A percentile compares a stretch with the other conserved stretches of the same genome.
These are phyloP conservation scores for Alviniconcha marisindica DNA, from an alignment of 1,140 invertebrate genomes.

Conservation along the genomic window DNA sequence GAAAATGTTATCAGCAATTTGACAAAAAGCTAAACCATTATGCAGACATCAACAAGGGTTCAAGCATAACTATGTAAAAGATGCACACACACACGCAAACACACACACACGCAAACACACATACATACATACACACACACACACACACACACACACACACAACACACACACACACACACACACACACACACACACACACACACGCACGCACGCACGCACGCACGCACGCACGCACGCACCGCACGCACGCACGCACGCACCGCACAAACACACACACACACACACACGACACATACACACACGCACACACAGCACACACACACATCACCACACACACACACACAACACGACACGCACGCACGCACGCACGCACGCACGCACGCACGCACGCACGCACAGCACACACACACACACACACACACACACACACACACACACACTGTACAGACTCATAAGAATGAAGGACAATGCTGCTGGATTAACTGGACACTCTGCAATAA, in stretches of 20 bases:
- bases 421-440: no score
- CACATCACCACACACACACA: not conserved
- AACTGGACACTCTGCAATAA: not conserved
- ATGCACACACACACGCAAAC: not conserved
- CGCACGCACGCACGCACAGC: no score
- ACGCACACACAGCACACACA: not conserved
- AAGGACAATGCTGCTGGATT: no score
- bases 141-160: no score
- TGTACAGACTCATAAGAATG: no score
- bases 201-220: not conserved
- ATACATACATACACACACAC: not conserved
- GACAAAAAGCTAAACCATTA: not conserved
- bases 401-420: no score
- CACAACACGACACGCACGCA: not conserved
- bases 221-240: no score
- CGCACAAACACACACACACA: not conserved
- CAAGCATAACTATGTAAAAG: not conserved
- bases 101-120: not conserved
- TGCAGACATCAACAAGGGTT: not conserved
- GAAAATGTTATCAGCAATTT: no score
- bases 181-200: conserved; percentile 11
- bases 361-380: no score
- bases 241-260: no score
- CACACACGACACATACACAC: not conserved
- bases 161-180: not conserved